Evolutionary conservation across 2,113 vertebrate genomes (phyloP), one percentile per base, ranked within the genome.

Genomic region (Gymnarchus niloticus): DNA sequence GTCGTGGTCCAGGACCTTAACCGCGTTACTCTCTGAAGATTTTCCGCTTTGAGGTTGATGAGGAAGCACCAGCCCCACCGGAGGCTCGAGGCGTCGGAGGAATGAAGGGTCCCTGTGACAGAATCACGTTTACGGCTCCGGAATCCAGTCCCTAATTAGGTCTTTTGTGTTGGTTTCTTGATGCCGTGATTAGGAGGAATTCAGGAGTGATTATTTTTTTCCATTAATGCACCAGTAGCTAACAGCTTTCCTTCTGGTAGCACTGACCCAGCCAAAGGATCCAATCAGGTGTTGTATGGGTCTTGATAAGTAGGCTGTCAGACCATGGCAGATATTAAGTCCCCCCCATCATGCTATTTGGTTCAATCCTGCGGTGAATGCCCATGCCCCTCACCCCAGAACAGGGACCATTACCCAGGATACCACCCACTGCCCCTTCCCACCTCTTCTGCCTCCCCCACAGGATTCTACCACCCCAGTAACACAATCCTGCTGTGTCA

Each of bases 251-350:
- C 52, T 54, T 54, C 12, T 54, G 19, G 19, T 54, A 14, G 1
- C 28, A 25, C 14, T 52, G 5, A 52, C 14, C 14, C 51, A 6
- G 51, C 7, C 7, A 52, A 52, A 52, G 51, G 51, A 9, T 52
- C 51, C 37, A n/a, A n/a, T n/a, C n/a, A n/a, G 61, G 61, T 69
- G 28, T 14, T 69, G 10, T 92, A 59, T 92, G 94, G 82, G 90
- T 94, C 85, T 93, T 95, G 85, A 90, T 85, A 89, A 92, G 10
- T 93, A n/a, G n/a, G 90, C 91, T 95, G 87, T 91, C 91, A 86
- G 92, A 94, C 89, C 90, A 87, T 84, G 93, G 93, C 91, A 95
- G 94, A 94, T 94, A 94, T 86, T 90, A 84, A 87, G 52, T 12
- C 87, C 85, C 88, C 86, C 85, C 87, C 61, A 56, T 88, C 87